Percentiles rank a stretch among this genome's conserved stretches.
Evolutionary conservation across 2,797 vertebrate genomes (phyloP).

Genomic region (Mormyrops attenuatus): DNA sequence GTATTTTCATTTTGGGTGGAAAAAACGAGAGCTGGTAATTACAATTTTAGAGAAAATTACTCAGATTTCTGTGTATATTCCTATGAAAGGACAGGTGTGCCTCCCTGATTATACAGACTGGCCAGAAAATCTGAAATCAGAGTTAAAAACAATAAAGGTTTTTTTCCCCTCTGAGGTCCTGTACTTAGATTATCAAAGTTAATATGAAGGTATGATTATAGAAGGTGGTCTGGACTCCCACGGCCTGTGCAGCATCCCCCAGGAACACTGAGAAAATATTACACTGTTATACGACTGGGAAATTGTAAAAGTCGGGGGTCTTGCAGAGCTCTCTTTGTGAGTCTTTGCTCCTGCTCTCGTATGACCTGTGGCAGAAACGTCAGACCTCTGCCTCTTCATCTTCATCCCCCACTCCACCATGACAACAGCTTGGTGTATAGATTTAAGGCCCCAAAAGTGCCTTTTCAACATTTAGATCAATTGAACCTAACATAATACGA

Average conservation of each 20-base stretch:
- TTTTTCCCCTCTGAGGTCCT: neutral
- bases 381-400: neutral
- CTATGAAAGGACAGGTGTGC: conserved; percentile 28
- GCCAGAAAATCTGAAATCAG: conserved; percentile 3
- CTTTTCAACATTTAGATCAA: conserved; percentile 35
- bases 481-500: conserved; percentile 34
- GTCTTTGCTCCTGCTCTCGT: neutral
- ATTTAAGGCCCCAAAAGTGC: neutral
- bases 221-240: neutral
- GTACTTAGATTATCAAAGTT: conserved; percentile 1
- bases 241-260: conserved; percentile 30
- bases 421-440: neutral
- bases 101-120: conserved; percentile 35
- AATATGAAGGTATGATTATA: neutral
- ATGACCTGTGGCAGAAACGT: neutral
- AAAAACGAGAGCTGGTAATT: conserved; percentile 39
- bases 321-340: conserved; percentile 23
- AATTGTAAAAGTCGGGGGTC: neutral
- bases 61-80: conserved; percentile 33
- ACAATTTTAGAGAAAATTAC: conserved; percentile 44
- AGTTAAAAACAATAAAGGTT: conserved; percentile 21
- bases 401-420: neutral
- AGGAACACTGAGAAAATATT: conserved; percentile 21
- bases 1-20: conserved; percentile 28
- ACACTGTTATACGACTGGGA: too few relatives aligned